These are phyloP conservation scores for Serripes groenlandicus DNA, from an alignment of 2,888 invertebrate genomes.

Conservation along the genomic window DNA sequence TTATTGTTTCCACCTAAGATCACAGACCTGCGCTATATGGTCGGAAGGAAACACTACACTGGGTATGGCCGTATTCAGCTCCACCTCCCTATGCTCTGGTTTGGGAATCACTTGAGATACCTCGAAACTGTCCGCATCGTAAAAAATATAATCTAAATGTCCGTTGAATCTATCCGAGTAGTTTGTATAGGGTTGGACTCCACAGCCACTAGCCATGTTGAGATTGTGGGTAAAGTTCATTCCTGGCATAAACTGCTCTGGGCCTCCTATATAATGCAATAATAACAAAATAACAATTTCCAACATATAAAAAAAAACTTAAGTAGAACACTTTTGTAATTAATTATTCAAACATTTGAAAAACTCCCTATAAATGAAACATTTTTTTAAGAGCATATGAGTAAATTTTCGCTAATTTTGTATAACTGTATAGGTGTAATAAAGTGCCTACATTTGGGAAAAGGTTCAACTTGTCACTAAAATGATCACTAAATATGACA, in stretches of 20 bases:
- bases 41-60: constrained; percentile 97
- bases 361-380: background rate
- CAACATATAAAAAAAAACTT: background rate
- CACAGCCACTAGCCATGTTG: constrained; percentile 92
- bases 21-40: constrained; percentile 93
- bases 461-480: too few species aligned
- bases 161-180: constrained; percentile 93
- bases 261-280: too few species aligned
- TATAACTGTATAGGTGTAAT: too few species aligned
- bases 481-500: too few species aligned
- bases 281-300: constrained; percentile 5
- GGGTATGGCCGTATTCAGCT: constrained; percentile 92
- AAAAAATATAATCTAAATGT: constrained; percentile 97
- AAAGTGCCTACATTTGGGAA: too few species aligned
- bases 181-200: constrained; percentile 94
- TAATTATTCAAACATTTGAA: too few species aligned
- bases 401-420: too few species aligned
- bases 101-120: constrained; percentile 91
- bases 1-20: constrained; percentile 76
- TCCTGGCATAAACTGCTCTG: constrained; percentile 46
- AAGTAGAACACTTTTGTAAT: background rate
- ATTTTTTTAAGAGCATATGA: background rate
- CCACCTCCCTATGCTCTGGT: constrained; percentile 92
- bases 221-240: constrained; percentile 88
- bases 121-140: constrained; percentile 88